Evolutionary conservation across 2,888 invertebrate genomes (phyloP), one percentile per base, ranked within the genome.

Genomic region (Sinelater perroti): DNA sequence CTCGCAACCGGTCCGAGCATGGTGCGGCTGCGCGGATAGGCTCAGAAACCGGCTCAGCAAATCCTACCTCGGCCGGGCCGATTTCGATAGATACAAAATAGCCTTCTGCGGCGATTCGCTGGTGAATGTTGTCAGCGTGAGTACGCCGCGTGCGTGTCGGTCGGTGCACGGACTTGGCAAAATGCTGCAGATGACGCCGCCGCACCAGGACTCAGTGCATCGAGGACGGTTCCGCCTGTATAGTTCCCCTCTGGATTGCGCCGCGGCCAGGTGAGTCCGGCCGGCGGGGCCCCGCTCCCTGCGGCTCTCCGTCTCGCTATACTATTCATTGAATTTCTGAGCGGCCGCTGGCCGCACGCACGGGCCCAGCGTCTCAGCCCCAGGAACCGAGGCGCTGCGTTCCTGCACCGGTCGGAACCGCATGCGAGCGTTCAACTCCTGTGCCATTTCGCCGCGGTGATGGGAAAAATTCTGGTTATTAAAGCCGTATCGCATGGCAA

Each of bases 71-170:
- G 24, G 26, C 5, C 26, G 38, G 44, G 13, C 42, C 44, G 53
- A 53, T 45, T 53, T 53, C 42, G 33, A 53, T 53, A 44, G 53
- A 50, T 50, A 50, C 28, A 30, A 50, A 47, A 49, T 49, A 49
- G 49, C 35, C 14, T 36, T 49, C 35, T 49, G 49, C 49, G 36
- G 16, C 30, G 50, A 38, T 50, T 38, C 18, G 50, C 26, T 26
- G 30, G 50, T 50, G 50, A 28, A 40, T 30, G 50, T 21, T 24
- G 46, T 46, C 40, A 40, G 40, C 26, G 21, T 24, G 40, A 40
- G 20, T 24, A 35, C 24, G 40, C 1, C 40, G 40, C 40, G 40
- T 24, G 40, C 26, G 2, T 24, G 36, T 36, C 20, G 17, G 17
- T 36, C 10, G 17, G 40, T 24, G 8, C 26, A 14, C 1, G 20